Evolutionary conservation across 2,797 vertebrate species (phyloP), one percentile per base, ranked within the genome.

Genomic region (Hippocampus kuda): DNA sequence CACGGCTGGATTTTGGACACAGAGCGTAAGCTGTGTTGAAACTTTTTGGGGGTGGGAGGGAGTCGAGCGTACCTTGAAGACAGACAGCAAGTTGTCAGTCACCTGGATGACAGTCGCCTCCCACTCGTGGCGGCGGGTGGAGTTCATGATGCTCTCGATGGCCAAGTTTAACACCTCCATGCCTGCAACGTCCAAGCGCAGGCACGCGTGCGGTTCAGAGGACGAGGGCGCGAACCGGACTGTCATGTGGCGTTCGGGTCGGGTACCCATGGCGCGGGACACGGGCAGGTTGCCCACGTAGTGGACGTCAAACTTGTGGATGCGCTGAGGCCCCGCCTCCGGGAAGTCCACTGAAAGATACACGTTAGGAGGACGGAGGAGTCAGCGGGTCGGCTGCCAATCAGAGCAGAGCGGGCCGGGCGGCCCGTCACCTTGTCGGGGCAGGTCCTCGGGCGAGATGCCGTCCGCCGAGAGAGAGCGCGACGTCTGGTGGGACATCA

Each of bases 131-230:
- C 68, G 85, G 72, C 93, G 91, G 0, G 88, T 91, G 8, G 84
- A 87, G 76, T 88, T 88, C 69, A 90, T 90, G 86, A 98, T 91
- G 81, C 90, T 93, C 78, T 94, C 93, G 1, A 98, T 96, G n/a
- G 94, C 94, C 71, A 92, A 84, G 51, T 98, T 98, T 80, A 98
- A 68, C 69, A 98, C 92, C 69, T 96, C 94, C 93, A 98, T 98
- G 62, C 96, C 96, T 98, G 77, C 34, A 38, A 3, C 1, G 10
- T 22, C 11, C 42, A 61, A 51, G 22, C 27, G 26, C 26, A 61
- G 10, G 54, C n/a, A 16, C 24, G n/a, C 16, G 1, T 2, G 49
- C 18, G 41, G 20, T 34, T 26, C 26, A 8, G 16, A 9, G 20
- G 9, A 13, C 46, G 11, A 56, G 8, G 10, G 1, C n/a, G 53